Evolutionary conservation across 2,797 vertebrate genomes (phyloP), one percentile per base, ranked within the genome.

Genomic region (Synaphobranchus kaupii): DNA sequence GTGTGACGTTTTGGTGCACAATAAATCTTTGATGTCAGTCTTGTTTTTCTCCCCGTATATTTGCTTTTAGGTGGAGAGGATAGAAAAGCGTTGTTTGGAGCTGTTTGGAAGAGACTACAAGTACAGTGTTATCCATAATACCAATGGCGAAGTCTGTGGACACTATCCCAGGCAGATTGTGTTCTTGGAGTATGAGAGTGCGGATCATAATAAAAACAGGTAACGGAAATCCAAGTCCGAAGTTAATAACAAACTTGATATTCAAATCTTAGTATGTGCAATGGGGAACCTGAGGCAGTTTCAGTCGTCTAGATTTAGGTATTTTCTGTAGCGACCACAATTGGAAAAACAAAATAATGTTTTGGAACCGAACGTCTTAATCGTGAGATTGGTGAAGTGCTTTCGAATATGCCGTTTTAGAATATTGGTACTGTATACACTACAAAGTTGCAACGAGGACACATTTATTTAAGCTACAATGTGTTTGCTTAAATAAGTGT

Each of bases 91-190:
- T n/a, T 99, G 97, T 92, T 91, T 99, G 94, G 97, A 99, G 88
- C 95, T 99, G 85, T 99, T 99, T 88, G 96, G 96, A 85, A 97
- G 95, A 88, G 98, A 99, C 92, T 99, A 99, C 93, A 97, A 97
- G 91, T 99, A 97, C 94, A 98, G 98, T 66, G 92, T 99, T 90
- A 98, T 99, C 92, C 93, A 97, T 50, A 99, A 99, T 86, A 56
- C 95, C 87, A 98, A 97, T 34, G 98, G 98, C 76, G 98, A 99
- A 89, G 94, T 99, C 88, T 99, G 98, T 87, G 97, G 98, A 28
- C 98, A 99, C 93, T 99, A 99, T 89, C 98, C 98, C 3, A 96
- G 97, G n/a, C 96, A 98, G 93, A 99, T 99, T 0, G 97, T 99
- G 80, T 96, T 97, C 86, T 93, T 99, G 94, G 98, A 99, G 93